A percentile compares a stretch with the other conserved stretches of the same genome.
Evolutionary conservation across 1,140 invertebrate genomes (phyloP).

Genomic region (Cherax quadricarinatus): DNA sequence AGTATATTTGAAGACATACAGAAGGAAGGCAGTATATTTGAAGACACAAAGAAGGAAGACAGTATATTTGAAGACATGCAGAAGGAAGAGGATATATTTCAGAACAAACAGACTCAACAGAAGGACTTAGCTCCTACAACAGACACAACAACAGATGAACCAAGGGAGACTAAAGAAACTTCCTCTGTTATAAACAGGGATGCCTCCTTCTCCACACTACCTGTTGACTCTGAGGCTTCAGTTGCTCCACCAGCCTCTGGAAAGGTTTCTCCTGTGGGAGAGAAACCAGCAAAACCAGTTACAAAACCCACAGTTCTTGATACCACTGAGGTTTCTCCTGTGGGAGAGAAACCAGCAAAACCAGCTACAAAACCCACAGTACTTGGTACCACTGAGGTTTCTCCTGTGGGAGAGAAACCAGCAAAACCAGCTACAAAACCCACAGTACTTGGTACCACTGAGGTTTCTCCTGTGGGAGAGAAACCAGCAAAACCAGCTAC

Average conservation of each 20-base stretch:
- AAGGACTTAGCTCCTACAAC: neutral
- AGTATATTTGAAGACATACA: too few species aligned
- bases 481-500: too few species aligned
- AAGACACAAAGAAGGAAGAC: neutral
- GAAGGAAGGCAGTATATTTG: too few species aligned
- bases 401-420: too few species aligned
- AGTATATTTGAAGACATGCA: too few species aligned
- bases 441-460: neutral
- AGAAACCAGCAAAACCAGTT: too few species aligned
- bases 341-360: too few species aligned
- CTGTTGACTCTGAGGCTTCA: neutral
- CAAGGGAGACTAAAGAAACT: neutral
- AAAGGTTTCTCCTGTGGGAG: neutral
- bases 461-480: neutral
- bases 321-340: too few species aligned
- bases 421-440: too few species aligned
- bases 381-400: too few species aligned
- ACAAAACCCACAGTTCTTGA: too few species aligned
- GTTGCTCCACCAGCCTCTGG: neutral
- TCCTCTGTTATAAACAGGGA: constrained; percentile 3
- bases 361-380: too few species aligned
- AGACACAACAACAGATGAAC: neutral
- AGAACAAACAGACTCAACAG: neutral
- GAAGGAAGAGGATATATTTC: neutral
- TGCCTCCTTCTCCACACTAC: neutral